These are phyloP conservation scores for Hydraecia micacea DNA, from an alignment of 2,888 invertebrate genomes.

Conservation along the genomic window DNA sequence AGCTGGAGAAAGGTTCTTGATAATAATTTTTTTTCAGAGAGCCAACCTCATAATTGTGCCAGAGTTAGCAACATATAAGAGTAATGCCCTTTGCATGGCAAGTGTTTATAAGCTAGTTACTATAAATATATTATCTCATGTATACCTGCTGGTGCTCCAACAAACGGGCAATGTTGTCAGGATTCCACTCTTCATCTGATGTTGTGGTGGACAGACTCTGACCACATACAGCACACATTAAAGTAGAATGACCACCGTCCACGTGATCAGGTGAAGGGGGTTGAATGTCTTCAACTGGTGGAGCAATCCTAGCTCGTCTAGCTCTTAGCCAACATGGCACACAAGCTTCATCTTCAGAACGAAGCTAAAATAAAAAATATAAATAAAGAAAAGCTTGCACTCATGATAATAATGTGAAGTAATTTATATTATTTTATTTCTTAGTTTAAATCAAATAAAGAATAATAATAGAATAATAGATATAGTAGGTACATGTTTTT, in stretches of 20 bases:
- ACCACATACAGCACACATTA: conserved; percentile 20
- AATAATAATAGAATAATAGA: too few relatives aligned
- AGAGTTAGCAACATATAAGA: background rate
- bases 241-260: background rate
- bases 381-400: too few relatives aligned
- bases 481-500: too few relatives aligned
- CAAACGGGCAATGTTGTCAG: conserved; percentile 8
- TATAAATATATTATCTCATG: background rate
- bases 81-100: background rate
- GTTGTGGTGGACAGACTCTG: conserved; percentile 1
- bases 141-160: conserved; percentile 8
- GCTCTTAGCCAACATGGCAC: too few relatives aligned
- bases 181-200: conserved; percentile 18
- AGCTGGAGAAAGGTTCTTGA: too few relatives aligned
- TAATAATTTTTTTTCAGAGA: background rate
- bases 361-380: too few relatives aligned
- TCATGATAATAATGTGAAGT: too few relatives aligned
- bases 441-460: too few relatives aligned
- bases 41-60: background rate
- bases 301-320: too few relatives aligned
- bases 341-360: too few relatives aligned
- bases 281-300: too few relatives aligned
- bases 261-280: background rate
- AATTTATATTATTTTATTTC: too few relatives aligned
- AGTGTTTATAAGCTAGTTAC: background rate